Evolutionary conservation across 1,140 invertebrate species (phyloP).

Genomic region (Oedothorax gibbosus): DNA sequence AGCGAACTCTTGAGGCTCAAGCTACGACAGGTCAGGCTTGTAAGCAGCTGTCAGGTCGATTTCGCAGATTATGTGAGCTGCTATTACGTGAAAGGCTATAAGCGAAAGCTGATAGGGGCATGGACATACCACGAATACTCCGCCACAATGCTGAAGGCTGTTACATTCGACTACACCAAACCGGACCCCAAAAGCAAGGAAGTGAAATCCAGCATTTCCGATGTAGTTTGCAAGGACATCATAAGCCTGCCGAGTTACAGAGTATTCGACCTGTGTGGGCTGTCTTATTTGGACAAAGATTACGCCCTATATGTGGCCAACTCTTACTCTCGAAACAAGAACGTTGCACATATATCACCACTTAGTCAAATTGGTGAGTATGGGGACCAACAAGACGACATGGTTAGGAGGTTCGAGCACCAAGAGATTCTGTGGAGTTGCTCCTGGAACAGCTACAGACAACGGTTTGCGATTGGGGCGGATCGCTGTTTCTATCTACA

Average conservation of each 20-base stretch:
- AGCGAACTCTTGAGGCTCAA: constrained; percentile 21
- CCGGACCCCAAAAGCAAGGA: constrained; percentile 18
- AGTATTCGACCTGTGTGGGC: constrained; percentile 42
- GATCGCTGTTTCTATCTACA: constrained; percentile 44
- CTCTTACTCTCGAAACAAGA: constrained; percentile 44
- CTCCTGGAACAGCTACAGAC: constrained; percentile 18
- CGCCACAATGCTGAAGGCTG: constrained; percentile 31
- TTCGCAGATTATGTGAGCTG: constrained; percentile 46
- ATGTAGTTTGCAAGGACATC: constrained; percentile 21
- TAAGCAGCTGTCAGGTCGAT: constrained; percentile 26
- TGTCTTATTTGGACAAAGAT: constrained; percentile 25
- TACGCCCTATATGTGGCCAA: constrained; percentile 46
- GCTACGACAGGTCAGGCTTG: constrained; percentile 18
- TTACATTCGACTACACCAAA: constrained; percentile 40
- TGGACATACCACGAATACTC: constrained; percentile 51
- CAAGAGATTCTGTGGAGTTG: constrained; percentile 48
- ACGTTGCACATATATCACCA: constrained; percentile 36
- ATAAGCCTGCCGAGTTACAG: constrained; percentile 30
- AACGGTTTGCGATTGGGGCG: constrained; percentile 29
- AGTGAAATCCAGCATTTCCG: not conserved
- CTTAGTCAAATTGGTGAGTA: not conserved
- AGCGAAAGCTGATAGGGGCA: constrained; percentile 27
- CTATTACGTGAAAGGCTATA: constrained; percentile 41
- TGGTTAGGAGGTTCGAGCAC: constrained; percentile 40
- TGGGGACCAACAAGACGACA: constrained; percentile 31